Evolutionary conservation across 2,888 invertebrate genomes (phyloP).

Genomic region (Rhagophthalmus giganteus): DNA sequence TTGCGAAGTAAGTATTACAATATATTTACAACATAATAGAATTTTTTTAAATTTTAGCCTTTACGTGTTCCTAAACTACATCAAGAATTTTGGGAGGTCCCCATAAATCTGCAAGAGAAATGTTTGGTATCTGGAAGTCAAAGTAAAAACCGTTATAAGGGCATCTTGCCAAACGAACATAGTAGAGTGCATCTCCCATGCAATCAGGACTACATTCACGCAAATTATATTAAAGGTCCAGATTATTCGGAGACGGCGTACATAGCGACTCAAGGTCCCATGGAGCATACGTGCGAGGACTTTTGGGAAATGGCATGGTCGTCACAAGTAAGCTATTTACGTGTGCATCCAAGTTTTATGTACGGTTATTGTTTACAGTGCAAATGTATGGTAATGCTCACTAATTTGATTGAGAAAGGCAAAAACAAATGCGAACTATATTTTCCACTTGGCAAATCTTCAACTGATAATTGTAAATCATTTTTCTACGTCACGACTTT

Average conservation of each 20-base stretch:
- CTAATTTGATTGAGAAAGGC: constrained; percentile 82
- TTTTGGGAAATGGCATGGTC: constrained; percentile 85
- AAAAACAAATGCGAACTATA: constrained; percentile 88
- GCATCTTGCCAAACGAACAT: constrained; percentile 87
- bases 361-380: no score
- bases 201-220: constrained; percentile 84
- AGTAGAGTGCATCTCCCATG: constrained; percentile 75
- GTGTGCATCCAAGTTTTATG: no score
- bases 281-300: constrained; percentile 85
- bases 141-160: constrained; percentile 85
- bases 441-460: constrained; percentile 67
- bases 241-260: constrained; percentile 84
- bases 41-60: constrained; percentile 54
- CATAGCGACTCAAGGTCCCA: constrained; percentile 91
- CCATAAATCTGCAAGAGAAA: constrained; percentile 88
- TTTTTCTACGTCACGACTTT: constrained; percentile 49
- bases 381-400: constrained; percentile 80
- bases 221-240: constrained; percentile 91
- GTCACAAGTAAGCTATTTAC: constrained; percentile 51
- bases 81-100: constrained; percentile 94
- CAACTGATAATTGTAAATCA: constrained; percentile 38
- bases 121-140: constrained; percentile 87
- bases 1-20: constrained; percentile 46
- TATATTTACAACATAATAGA: not conserved
- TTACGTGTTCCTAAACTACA: constrained; percentile 69